Conservation (phyloP, 2,888 invertebrate species). For the Hydriomena furcata region DNA sequence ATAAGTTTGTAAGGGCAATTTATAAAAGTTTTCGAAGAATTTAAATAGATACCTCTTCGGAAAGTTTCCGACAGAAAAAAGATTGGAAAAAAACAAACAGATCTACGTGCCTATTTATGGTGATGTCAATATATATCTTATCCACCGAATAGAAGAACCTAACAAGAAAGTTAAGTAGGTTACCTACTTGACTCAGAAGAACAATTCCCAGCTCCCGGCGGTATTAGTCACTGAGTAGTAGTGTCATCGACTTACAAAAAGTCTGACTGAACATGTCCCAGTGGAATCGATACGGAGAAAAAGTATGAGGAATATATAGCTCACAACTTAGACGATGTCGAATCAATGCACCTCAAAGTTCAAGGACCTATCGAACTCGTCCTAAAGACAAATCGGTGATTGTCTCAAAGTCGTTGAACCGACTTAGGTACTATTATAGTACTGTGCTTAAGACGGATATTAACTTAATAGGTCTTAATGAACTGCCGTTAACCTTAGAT, state of each 20-base stretch:
- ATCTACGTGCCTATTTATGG: background rate
- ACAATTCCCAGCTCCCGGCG: slow-evolving; percentile 1
- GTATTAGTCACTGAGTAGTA: slow-evolving; percentile 14
- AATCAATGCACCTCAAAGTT: slow-evolving; percentile 25
- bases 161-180: slow-evolving; percentile 8
- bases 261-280: slow-evolving; percentile 5
- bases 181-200: slow-evolving; percentile 12
- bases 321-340: slow-evolving; percentile 1
- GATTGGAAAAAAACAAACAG: background rate
- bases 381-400: slow-evolving; percentile 16
- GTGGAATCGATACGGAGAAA: slow-evolving; percentile 17
- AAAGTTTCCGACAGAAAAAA: background rate
- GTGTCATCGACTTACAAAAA: slow-evolving; percentile 14
- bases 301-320: slow-evolving; percentile 11
- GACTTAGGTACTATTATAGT: slow-evolving; percentile 3
- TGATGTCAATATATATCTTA: background rate
- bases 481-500: slow-evolving; percentile 23
- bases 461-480: slow-evolving; percentile 12
- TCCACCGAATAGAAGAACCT: background rate
- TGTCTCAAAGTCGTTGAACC: slow-evolving; percentile 23
- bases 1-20: no score
- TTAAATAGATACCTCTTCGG: background rate
- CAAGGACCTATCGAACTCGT: slow-evolving; percentile 28
- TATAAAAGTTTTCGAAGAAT: background rate
- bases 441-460: slow-evolving; percentile 8